phyloP scores from a whole-genome alignment of 2,113 vertebrate species.

The Geococcyx californianus region DNA sequence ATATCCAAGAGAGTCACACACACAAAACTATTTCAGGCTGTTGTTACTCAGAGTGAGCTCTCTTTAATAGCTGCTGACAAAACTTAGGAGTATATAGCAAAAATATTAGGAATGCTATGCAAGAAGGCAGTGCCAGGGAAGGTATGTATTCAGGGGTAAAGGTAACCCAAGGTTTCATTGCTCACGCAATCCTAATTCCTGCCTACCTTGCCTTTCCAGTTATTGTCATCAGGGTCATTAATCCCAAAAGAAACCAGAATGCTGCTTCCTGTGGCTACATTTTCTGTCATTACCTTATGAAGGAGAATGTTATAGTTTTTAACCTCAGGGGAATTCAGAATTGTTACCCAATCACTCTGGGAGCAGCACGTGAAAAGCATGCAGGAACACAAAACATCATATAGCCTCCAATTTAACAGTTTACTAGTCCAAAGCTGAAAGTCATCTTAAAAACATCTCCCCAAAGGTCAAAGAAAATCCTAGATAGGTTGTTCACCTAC shows the following conservation, averaged over 20 bases:
- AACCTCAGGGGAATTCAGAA: background rate
- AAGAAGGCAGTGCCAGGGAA: background rate
- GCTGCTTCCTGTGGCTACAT: background rate
- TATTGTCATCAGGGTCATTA: background rate
- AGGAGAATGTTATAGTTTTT: background rate
- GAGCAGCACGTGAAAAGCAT: background rate
- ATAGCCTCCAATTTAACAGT: background rate
- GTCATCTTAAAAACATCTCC: background rate
- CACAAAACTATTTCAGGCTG: background rate
- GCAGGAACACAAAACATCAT: background rate
- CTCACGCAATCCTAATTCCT: background rate
- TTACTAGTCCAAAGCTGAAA: background rate
- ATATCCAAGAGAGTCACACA: background rate
- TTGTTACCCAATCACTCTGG: background rate
- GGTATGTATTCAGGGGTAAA: background rate
- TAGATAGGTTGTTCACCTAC: background rate
- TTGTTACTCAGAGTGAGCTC: background rate
- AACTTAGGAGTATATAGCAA: background rate
- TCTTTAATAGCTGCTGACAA: background rate
- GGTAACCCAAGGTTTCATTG: background rate
- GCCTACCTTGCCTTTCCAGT: background rate
- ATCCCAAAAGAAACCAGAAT: background rate
- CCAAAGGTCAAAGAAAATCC: background rate
- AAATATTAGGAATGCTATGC: background rate
- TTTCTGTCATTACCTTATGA: background rate